A percentile compares a stretch with the other conserved stretches of the same genome.
Conservation (phyloP, 2,888 invertebrate species). For the Aspidiotus destructor region DNA sequence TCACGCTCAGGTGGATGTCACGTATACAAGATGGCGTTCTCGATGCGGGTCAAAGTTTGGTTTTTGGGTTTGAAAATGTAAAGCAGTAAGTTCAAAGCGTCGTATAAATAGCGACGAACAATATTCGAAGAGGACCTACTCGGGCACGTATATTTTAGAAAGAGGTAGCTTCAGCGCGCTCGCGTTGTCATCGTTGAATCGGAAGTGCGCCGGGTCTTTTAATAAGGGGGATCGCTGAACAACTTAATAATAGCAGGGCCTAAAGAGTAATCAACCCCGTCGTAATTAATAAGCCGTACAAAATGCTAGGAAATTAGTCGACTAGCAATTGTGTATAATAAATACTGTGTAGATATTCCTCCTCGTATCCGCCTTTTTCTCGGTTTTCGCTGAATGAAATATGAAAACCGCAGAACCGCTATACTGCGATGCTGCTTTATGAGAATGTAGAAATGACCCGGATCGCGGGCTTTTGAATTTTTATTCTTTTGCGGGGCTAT, state of each 20-base stretch:
- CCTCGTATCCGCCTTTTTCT: background rate
- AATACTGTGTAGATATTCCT: background rate
- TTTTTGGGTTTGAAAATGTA: conserved; percentile 23
- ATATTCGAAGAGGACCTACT: conserved; percentile 23
- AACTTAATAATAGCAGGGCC: conserved; percentile 31
- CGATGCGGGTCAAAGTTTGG: conserved; percentile 21
- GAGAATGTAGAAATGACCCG: too few relatives aligned
- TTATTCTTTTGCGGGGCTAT: too few relatives aligned
- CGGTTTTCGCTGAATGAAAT: background rate
- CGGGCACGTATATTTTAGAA: conserved; percentile 29
- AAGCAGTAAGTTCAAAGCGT: conserved; percentile 32
- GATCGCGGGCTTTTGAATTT: too few relatives aligned
- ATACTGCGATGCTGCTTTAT: too few relatives aligned
- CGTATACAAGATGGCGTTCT: conserved; percentile 30
- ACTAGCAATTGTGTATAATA: conserved; percentile 5
- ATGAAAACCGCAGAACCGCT: background rate
- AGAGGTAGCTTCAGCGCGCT: conserved; percentile 14
- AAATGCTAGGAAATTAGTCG: conserved; percentile 27
- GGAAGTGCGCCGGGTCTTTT: conserved; percentile 26
- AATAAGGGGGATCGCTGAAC: conserved; percentile 31
- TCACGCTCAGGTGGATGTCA: conserved; percentile 29
- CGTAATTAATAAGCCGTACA: conserved; percentile 32
- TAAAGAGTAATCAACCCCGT: conserved; percentile 32
- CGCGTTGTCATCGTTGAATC: conserved; percentile 13
- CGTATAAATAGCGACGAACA: conserved; percentile 32